phyloP scores from a whole-genome alignment of 2,797 vertebrate species.

The Alcedo atthis region DNA sequence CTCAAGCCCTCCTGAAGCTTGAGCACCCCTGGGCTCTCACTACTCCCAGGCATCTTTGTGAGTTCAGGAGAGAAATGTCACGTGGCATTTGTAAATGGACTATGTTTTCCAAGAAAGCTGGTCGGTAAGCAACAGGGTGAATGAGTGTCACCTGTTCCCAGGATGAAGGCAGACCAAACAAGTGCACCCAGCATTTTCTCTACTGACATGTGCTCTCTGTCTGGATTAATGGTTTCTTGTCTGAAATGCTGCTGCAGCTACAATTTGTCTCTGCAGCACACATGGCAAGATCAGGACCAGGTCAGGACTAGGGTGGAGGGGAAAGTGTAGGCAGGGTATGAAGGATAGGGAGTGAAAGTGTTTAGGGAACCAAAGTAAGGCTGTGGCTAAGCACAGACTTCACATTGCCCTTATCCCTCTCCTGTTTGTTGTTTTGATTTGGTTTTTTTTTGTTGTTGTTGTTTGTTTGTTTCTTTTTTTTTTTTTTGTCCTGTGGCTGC shows the following conservation, averaged over 20 bases:
- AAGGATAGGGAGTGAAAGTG: not conserved
- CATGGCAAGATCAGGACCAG: not conserved
- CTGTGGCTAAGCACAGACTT: not conserved
- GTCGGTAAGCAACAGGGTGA: not conserved
- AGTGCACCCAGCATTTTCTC: not conserved
- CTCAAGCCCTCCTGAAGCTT: not conserved
- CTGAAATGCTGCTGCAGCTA: not conserved
- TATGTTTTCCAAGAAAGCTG: not conserved
- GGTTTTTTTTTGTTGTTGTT: not conserved
- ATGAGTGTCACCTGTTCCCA: not conserved
- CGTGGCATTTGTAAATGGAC: fast-evolving
- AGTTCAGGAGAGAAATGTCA: not conserved
- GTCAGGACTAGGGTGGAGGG: not conserved
- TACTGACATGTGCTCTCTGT: not conserved
- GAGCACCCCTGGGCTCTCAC: fast-evolving
- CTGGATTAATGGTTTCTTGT: not conserved
- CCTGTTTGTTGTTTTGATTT: not conserved
- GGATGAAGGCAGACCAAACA: not conserved
- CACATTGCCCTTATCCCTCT: not conserved
- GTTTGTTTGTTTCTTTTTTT: no score
- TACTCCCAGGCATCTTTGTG: not conserved
- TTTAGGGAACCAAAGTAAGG: not conserved
- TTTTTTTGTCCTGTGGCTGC: not conserved
- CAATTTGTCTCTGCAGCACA: not conserved
- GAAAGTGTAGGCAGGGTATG: not conserved